Evolutionary conservation across 2,888 invertebrate species (phyloP), one percentile per base, ranked within the genome.

Genomic region (Idaea biselata): DNA sequence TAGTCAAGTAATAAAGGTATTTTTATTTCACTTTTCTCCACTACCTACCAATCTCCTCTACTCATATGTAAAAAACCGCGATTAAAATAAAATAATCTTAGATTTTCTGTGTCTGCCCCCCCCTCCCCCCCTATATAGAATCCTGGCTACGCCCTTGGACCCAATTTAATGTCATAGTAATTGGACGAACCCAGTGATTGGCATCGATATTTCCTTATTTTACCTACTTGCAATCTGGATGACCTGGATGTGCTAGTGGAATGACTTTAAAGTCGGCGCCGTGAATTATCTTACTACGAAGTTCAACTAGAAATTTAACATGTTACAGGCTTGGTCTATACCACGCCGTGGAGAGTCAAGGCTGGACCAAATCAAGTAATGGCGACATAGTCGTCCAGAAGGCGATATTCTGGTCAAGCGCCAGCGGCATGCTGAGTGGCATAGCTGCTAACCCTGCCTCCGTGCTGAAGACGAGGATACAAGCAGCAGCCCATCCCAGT

Each of bases 401-500:
- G 59, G 82, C 91, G 0, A 75, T 89, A 17, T 78, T 90, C 63
- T 92, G 90, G 84, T 82, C 89, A 18, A 75, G 89, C 58, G 74
- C 93, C 3, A 94, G 96, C 58, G 97, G 97, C 0, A 89, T 94
- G 18, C 73, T 95, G 63, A 96, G 97, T 5, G 96, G 96, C 0
- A 87, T 94, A 58, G 82, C 94, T 18, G 95, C 95, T 18, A 97
- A 96, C 80, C 97, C 97, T 0, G 93, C 96, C 54, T 97, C 95
- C 66, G 93, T 97, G 80, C 92, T 98, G 11, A 98, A 98, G 91
- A 97, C 97, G 1, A 84, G 92, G 68, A 93, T 97, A 62, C 97
- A 98, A 82, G 94, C 97, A 0, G 93, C 95, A 69, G 94, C 97
- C 7, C 94, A 94, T 58, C 93, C 94, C 7, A 93, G 94, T 60